Conservation (phyloP, 2,888 invertebrate genomes). For the Disparrhopalites patrizii region DNA sequence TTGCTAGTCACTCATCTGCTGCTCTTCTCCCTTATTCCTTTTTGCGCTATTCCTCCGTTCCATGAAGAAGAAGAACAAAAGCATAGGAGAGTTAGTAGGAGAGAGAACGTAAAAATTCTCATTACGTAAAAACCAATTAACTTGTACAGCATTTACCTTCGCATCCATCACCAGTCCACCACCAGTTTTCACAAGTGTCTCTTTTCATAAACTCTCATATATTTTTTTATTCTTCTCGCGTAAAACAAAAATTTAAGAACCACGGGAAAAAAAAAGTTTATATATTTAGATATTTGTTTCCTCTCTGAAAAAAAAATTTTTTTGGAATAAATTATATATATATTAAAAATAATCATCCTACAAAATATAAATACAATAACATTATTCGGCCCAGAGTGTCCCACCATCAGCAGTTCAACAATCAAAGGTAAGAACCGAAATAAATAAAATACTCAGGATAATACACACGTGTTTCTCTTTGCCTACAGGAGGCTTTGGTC, state of each 20-base stretch:
- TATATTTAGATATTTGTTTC: too few species aligned
- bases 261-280: too few species aligned
- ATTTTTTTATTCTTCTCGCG: background rate
- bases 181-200: background rate
- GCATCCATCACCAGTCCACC: background rate
- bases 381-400: background rate
- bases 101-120: background rate
- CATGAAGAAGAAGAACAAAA: background rate
- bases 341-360: too few species aligned
- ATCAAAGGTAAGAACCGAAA: background rate
- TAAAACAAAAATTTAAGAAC: too few species aligned
- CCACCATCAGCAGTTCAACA: background rate
- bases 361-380: background rate
- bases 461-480: too few species aligned
- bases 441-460: too few species aligned
- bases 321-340: too few species aligned
- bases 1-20: slow-evolving; percentile 7
- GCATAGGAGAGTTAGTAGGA: too few species aligned
- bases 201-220: too few species aligned
- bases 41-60: slow-evolving; percentile 5
- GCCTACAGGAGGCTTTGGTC: too few species aligned
- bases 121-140: slow-evolving; percentile 5
- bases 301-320: too few species aligned
- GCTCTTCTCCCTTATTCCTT: background rate
- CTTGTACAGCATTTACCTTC: slow-evolving; percentile 3